These are phyloP conservation scores for Drosophila ironensis DNA, from an alignment of 1,140 invertebrate species.

Conservation along the genomic window DNA sequence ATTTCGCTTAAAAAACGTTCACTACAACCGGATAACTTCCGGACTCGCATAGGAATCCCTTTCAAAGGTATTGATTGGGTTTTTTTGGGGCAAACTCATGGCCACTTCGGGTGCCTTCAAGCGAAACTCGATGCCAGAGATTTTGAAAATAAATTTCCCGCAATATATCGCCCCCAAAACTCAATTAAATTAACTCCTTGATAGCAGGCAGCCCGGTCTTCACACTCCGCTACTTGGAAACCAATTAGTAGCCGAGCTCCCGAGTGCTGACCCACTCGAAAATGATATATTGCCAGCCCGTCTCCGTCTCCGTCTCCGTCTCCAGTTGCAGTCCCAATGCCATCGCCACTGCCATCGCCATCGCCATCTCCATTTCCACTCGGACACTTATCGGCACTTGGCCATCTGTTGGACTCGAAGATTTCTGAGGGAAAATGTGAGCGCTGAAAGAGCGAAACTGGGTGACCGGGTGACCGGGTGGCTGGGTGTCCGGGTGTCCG, in stretches of 20 bases:
- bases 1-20: too few relatives aligned
- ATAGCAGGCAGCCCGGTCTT: background rate
- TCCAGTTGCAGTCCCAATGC: background rate
- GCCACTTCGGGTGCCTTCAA: too few relatives aligned
- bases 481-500: too few relatives aligned
- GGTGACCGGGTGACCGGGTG: too few relatives aligned
- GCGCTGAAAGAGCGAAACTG: too few relatives aligned
- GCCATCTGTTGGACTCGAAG: slow-evolving; percentile 49
- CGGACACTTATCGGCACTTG: slow-evolving; percentile 49
- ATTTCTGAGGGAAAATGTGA: too few relatives aligned
- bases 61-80: too few relatives aligned
- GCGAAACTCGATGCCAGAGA: too few relatives aligned
- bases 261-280: slow-evolving; percentile 36
- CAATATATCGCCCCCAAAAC: background rate
- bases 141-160: background rate
- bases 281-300: slow-evolving; percentile 28
- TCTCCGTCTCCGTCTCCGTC: background rate
- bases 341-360: background rate
- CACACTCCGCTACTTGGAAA: slow-evolving; percentile 14
- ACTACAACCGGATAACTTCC: too few relatives aligned
- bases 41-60: too few relatives aligned
- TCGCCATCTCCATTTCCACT: background rate
- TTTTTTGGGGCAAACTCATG: too few relatives aligned
- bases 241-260: slow-evolving; percentile 31
- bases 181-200: background rate